Percentiles rank a stretch among this genome's conserved stretches.
Conservation (phyloP, 2,113 vertebrate species). For the Crotalus tigris region DNA sequence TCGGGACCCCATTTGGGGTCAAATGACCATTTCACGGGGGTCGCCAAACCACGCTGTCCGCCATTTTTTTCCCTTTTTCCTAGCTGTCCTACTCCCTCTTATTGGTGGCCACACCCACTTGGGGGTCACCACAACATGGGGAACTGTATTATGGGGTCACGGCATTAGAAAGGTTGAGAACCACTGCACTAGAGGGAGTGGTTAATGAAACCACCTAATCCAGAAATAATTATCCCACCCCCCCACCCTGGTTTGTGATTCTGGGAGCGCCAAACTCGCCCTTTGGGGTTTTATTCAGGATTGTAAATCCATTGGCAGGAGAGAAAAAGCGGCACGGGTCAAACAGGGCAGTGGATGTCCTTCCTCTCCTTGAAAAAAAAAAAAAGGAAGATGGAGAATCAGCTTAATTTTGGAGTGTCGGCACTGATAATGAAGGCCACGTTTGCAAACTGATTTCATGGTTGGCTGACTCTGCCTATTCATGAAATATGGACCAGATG, state of each 20-base stretch:
- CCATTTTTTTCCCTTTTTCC: too few species aligned
- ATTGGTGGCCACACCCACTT: too few species aligned
- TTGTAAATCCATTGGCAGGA: not conserved
- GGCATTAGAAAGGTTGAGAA: too few species aligned
- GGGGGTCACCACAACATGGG: too few species aligned
- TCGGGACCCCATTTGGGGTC: too few species aligned
- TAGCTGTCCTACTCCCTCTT: too few species aligned
- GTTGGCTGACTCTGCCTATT: slow-evolving; percentile 42
- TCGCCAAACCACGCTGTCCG: too few species aligned
- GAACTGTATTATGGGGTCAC: too few species aligned
- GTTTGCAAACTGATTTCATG: slow-evolving; percentile 50
- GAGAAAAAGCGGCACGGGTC: not conserved
- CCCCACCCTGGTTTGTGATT: not conserved
- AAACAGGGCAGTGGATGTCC: not conserved
- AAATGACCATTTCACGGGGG: too few species aligned
- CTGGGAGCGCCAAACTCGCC: not conserved
- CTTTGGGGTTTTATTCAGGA: slow-evolving; percentile 30
- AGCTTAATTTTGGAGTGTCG: slow-evolving; percentile 14
- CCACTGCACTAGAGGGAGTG: slow-evolving; percentile 12
- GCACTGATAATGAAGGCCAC: slow-evolving; percentile 40
- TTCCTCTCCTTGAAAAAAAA: not conserved
- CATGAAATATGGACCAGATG: slow-evolving; percentile 21
- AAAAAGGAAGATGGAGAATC: not conserved
- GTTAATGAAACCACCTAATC: slow-evolving; percentile 52
- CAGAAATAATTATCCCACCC: not conserved